These are phyloP conservation scores for Chirona hameri DNA, from an alignment of 2,888 invertebrate species.

Conservation along the genomic window DNA sequence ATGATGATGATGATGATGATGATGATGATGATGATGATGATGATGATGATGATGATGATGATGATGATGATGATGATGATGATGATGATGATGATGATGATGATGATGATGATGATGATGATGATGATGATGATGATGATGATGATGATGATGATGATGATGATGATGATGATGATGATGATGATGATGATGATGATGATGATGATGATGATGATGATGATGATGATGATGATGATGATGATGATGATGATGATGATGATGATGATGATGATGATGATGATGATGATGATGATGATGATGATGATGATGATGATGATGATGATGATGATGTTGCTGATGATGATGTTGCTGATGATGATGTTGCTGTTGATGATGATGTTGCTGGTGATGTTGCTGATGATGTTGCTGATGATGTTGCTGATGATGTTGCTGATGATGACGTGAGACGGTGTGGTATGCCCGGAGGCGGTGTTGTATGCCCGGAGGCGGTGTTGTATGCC, in stretches of 20 bases:
- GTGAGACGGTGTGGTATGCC: too few relatives aligned
- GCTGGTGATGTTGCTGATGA: too few relatives aligned
- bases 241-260: constrained; percentile 12
- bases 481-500: too few relatives aligned
- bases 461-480: too few relatives aligned
- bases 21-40: constrained; percentile 11
- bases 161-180: constrained; percentile 22
- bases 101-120: constrained; percentile 22
- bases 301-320: constrained; percentile 8
- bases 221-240: constrained; percentile 22
- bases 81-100: constrained; percentile 22
- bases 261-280: constrained; percentile 22
- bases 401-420: too few relatives aligned
- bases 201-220: constrained; percentile 12
- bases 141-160: constrained; percentile 12
- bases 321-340: too few relatives aligned
- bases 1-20: constrained; percentile 11
- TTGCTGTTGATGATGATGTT: too few relatives aligned
- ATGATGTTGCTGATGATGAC: too few relatives aligned
- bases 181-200: constrained; percentile 22
- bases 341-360: too few relatives aligned
- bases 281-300: constrained; percentile 22
- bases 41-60: constrained; percentile 22
- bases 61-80: constrained; percentile 22
- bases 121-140: constrained; percentile 22